phyloP scores from a whole-genome alignment of 2,888 invertebrate genomes.

The Quadriops clusia region DNA sequence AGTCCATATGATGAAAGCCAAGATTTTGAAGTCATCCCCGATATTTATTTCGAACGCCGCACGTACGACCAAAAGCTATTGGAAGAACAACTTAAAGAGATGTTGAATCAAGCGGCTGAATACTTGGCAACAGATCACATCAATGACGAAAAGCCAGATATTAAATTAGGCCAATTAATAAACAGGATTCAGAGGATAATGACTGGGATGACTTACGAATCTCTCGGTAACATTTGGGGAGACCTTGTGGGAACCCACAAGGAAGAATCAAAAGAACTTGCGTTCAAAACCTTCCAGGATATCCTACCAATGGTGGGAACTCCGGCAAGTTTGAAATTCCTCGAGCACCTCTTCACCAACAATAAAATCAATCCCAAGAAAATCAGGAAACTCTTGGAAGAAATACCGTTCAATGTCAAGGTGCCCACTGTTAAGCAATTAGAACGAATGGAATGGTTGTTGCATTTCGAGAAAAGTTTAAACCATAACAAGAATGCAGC shows the following conservation, averaged over 20 bases:
- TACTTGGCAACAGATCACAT: conserved; percentile 31
- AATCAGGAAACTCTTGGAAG: conserved; percentile 30
- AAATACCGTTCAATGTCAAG: conserved; percentile 35
- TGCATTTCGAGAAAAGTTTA: conserved; percentile 20
- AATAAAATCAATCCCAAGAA: conserved; percentile 25
- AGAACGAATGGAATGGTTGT: conserved; percentile 28
- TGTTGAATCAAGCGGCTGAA: conserved; percentile 28
- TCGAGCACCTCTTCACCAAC: conserved; percentile 30
- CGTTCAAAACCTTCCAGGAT: conserved; percentile 31
- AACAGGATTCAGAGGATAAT: conserved; percentile 29
- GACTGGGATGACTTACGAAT: conserved; percentile 25
- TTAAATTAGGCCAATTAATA: conserved; percentile 28
- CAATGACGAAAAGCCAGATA: conserved; percentile 25
- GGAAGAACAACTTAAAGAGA: conserved; percentile 22
- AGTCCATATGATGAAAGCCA: conserved; percentile 10
- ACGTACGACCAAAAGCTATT: conserved; percentile 22
- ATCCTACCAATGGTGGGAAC: conserved; percentile 40
- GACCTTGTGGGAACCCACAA: conserved; percentile 15
- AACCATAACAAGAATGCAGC: conserved; percentile 29
- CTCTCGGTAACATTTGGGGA: conserved; percentile 26
- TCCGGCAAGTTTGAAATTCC: conserved; percentile 31
- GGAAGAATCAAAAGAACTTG: conserved; percentile 13
- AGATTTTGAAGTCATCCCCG: conserved; percentile 17
- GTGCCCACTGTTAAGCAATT: conserved; percentile 33
- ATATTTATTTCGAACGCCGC: conserved; percentile 30